These are phyloP conservation scores for Centropus unirufus DNA, from an alignment of 2,113 vertebrate genomes.

Conservation along the genomic window DNA sequence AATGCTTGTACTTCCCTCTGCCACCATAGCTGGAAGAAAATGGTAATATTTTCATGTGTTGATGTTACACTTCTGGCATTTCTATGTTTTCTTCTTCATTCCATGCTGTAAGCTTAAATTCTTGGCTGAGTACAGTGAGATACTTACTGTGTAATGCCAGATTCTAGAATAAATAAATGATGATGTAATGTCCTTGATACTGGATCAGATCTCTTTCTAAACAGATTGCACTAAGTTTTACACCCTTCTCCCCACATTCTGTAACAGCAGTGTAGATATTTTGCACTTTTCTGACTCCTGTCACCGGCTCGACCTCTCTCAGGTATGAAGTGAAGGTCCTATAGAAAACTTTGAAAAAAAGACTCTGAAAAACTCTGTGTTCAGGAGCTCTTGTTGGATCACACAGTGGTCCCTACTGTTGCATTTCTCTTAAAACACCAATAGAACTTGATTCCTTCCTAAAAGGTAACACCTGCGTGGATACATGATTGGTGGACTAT, in stretches of 20 bases:
- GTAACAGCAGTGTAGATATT: neutral
- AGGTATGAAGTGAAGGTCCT: neutral
- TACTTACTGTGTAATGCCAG: constrained; percentile 31
- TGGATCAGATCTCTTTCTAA: constrained; percentile 2
- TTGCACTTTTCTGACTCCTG: neutral
- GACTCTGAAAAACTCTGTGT: neutral
- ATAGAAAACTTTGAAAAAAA: too few species aligned
- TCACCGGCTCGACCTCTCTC: neutral
- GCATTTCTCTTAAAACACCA: neutral
- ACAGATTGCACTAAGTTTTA: neutral
- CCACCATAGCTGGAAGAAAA: neutral
- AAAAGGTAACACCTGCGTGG: fast-evolving
- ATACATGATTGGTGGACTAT: neutral
- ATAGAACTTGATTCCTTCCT: neutral
- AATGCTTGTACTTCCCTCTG: neutral
- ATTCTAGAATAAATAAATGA: constrained; percentile 30
- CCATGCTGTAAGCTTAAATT: neutral
- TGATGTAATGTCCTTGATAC: constrained; percentile 20
- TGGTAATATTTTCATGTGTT: neutral
- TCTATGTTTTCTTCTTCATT: neutral
- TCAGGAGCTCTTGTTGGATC: neutral
- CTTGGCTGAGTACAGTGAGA: constrained; percentile 1
- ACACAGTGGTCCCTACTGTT: fast-evolving
- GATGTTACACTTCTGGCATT: neutral
- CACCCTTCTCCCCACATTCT: neutral